Evolutionary conservation across 2,888 invertebrate genomes (phyloP).

Genomic region (Endomychus coccineus): DNA sequence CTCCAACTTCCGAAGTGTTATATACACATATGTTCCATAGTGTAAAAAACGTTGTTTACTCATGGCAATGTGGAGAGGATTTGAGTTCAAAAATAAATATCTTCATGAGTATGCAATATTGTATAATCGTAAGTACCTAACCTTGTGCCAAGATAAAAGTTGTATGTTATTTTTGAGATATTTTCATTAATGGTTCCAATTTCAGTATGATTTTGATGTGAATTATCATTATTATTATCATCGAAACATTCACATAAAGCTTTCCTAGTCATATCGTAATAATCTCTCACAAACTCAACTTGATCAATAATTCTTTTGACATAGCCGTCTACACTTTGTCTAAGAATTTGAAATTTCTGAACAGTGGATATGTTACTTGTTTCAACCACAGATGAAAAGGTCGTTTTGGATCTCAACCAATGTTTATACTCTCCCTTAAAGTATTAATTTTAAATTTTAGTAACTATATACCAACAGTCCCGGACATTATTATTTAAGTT

Average conservation of each 20-base stretch:
- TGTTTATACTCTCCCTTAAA: conserved; percentile 3
- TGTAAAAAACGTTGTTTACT: no score
- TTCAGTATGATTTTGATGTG: neutral
- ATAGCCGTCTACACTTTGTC: conserved; percentile 3
- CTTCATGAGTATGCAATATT: no score
- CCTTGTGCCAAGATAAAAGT: no score
- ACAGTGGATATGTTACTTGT: neutral
- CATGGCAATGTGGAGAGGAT: no score
- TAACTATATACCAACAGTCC: no score
- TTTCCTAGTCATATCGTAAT: conserved; percentile 2
- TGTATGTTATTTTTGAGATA: neutral
- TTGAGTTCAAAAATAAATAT: no score
- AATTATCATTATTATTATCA: conserved; percentile 1
- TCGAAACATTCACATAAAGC: no score
- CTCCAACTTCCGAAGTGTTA: no score
- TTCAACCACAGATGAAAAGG: conserved; percentile 1
- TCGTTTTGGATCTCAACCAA: neutral
- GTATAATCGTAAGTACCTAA: no score
- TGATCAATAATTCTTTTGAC: conserved; percentile 1
- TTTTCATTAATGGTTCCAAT: neutral
- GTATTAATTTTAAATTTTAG: conserved; percentile 1
- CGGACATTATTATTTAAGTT: no score
- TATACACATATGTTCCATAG: no score
- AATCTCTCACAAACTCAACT: conserved; percentile 1
- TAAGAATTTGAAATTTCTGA: conserved; percentile 4